phyloP scores from a whole-genome alignment of 2,888 invertebrate genomes.

The Megalurothrips usitatus region DNA sequence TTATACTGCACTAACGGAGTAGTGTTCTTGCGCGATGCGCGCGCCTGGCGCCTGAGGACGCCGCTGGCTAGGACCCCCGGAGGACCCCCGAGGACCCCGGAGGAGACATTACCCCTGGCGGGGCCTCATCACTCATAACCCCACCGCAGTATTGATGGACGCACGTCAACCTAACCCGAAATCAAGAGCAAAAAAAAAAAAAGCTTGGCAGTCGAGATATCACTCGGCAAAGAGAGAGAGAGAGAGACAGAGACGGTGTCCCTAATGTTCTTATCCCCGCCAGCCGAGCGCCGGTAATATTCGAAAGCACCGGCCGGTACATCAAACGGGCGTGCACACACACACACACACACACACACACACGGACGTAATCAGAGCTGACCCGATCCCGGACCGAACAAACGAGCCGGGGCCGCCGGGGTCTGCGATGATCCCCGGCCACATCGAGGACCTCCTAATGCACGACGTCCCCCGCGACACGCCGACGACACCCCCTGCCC shows the following conservation, averaged over 20 bases:
- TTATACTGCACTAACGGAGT: no score
- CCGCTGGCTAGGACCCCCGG: no score
- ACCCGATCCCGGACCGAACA: no score
- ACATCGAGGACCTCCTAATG: not conserved
- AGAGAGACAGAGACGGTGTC: not conserved
- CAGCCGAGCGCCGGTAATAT: no score
- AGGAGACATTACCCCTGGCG: not conserved
- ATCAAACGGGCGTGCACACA: constrained; percentile 1
- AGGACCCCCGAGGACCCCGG: not conserved
- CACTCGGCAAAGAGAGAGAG: not conserved
- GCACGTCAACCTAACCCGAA: constrained; percentile 4
- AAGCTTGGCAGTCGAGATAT: not conserved
- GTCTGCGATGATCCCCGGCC: not conserved
- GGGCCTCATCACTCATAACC: not conserved
- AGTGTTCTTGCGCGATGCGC: no score
- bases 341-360: not conserved
- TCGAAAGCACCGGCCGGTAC: not conserved
- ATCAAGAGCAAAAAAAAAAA: not conserved
- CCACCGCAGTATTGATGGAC: not conserved
- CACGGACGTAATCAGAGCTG: not conserved
- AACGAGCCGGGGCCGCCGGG: no score
- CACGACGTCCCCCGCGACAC: not conserved
- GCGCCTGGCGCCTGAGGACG: no score
- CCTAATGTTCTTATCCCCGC: not conserved
- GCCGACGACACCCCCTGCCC: not conserved